A percentile compares a stretch with the other conserved stretches of the same genome.
Conservation (phyloP, 2,888 invertebrate species). For the Leucophora obtusa region DNA sequence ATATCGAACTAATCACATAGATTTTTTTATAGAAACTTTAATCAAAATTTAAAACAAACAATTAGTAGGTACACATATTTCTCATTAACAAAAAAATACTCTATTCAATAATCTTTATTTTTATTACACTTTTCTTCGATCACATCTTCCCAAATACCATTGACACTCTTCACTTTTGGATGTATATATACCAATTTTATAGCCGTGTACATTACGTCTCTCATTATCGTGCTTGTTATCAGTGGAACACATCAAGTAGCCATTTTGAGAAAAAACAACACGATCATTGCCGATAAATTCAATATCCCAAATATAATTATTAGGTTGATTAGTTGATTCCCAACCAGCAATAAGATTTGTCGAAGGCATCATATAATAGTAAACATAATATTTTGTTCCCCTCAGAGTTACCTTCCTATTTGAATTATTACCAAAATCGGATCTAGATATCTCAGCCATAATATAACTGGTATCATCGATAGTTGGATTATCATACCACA, state of each 20-base stretch:
- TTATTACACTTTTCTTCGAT: background rate
- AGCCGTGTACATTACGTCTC: constrained; percentile 32
- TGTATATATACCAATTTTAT: background rate
- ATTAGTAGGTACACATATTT: too few relatives aligned
- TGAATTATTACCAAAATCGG: background rate
- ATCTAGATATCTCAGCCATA: constrained; percentile 4
- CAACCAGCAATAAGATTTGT: too few relatives aligned
- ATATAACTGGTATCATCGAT: constrained; percentile 48
- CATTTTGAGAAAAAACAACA: constrained; percentile 39
- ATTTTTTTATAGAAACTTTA: too few relatives aligned
- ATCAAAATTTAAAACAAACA: too few relatives aligned
- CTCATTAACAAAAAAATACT: too few relatives aligned
- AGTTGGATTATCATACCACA: constrained; percentile 31
- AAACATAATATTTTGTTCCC: constrained; percentile 6
- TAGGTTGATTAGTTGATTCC: background rate
- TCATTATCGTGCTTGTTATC: constrained; percentile 14
- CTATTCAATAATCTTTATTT: background rate
- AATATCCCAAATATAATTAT: constrained; percentile 40
- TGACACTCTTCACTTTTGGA: constrained; percentile 24
- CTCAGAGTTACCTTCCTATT: constrained; percentile 29
- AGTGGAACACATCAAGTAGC: constrained; percentile 40
- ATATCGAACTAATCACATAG: too few relatives aligned
- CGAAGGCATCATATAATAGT: too few relatives aligned
- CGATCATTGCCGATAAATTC: constrained; percentile 37
- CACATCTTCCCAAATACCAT: constrained; percentile 45